Evolutionary conservation across 2,113 vertebrate genomes (phyloP).

Genomic region (Crotalus viridis): DNA sequence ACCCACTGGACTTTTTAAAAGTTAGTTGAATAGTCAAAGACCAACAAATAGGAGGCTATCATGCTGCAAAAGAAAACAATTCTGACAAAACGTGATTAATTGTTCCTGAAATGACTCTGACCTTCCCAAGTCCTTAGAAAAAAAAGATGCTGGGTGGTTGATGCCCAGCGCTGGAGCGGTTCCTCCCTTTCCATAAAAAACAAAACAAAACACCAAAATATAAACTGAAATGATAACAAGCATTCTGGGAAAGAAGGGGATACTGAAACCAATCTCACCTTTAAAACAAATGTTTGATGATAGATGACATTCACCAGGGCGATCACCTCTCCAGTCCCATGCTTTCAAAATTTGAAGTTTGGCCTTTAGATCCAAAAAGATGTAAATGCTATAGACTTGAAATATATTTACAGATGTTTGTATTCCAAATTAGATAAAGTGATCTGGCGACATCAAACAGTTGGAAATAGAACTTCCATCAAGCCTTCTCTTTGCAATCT

Average conservation of each 20-base stretch:
- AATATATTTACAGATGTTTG: not conserved
- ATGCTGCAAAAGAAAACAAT: not conserved
- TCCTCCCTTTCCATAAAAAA: not conserved
- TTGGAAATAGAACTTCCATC: not conserved
- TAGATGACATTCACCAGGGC: not conserved
- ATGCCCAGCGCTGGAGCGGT: not conserved
- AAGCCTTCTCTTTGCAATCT: not conserved
- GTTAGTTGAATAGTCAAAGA: not conserved
- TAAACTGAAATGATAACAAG: not conserved
- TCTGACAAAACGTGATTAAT: not conserved
- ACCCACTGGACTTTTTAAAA: not conserved
- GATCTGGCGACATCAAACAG: not conserved
- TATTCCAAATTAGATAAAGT: not conserved
- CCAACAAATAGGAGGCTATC: not conserved
- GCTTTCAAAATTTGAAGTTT: not conserved
- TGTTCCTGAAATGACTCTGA: not conserved
- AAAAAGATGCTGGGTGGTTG: not conserved
- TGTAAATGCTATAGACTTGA: not conserved
- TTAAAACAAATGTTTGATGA: not conserved
- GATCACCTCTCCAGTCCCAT: not conserved
- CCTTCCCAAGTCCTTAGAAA: not conserved
- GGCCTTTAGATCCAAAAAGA: not conserved
- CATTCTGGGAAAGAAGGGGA: not conserved
- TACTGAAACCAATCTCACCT: not conserved
- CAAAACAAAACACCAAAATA: not conserved